Conservation (phyloP, 1,140 invertebrate genomes). For the Contarinia nasturtii region DNA sequence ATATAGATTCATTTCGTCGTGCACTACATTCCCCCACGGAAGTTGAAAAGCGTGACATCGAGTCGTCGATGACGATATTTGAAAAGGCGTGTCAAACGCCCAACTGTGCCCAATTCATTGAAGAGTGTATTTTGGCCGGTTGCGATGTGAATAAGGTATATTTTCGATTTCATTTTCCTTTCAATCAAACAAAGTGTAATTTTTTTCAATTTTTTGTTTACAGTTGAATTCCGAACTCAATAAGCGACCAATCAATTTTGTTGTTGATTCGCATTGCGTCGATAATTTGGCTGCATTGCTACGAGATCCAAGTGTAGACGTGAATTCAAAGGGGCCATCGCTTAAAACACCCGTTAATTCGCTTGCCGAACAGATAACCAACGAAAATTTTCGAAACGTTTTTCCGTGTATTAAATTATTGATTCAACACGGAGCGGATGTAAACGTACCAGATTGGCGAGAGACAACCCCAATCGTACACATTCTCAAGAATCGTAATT, state of each 20-base stretch:
- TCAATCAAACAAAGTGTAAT: too few species aligned
- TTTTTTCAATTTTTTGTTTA: too few species aligned
- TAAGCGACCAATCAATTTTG: too few species aligned
- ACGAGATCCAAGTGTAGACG: slow-evolving; percentile 23
- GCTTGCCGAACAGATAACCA: slow-evolving; percentile 34
- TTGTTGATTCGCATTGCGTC: too few species aligned
- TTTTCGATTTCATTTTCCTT: too few species aligned
- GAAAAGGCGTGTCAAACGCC: slow-evolving; percentile 9
- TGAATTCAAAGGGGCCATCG: slow-evolving; percentile 28
- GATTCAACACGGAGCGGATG: slow-evolving; percentile 34
- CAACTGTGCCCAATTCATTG: slow-evolving; percentile 31
- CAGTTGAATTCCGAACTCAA: too few species aligned
- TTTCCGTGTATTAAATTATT: slow-evolving; percentile 29
- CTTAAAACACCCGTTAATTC: slow-evolving; percentile 38
- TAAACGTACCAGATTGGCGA: slow-evolving; percentile 38
- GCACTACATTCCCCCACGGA: too few species aligned
- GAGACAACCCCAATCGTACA: slow-evolving; percentile 39
- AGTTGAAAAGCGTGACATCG: neutral
- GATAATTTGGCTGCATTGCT: too few species aligned
- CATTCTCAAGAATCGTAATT: slow-evolving; percentile 34
- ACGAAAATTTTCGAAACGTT: slow-evolving; percentile 24
- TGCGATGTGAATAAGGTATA: slow-evolving; percentile 40
- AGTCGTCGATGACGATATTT: neutral
- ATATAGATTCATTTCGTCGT: too few species aligned
- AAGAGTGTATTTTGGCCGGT: slow-evolving; percentile 39